A percentile compares a stretch with the other conserved stretches of the same genome.
Conservation (phyloP, 1,140 invertebrate genomes). For the Diabrotica undecimpunctata region DNA sequence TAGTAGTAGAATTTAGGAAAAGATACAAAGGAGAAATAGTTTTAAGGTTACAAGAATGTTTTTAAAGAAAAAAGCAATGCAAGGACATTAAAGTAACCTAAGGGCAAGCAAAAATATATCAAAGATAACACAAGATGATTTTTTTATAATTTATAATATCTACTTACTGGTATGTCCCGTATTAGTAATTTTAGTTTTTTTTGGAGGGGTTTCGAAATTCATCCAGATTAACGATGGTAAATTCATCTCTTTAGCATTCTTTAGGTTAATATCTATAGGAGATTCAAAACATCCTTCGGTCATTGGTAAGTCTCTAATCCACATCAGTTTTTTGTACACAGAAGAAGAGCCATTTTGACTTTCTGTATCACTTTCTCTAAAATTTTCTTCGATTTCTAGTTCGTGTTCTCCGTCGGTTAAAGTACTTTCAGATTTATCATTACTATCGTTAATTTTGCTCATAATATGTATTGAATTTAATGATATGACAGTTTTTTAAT, state of each 20-base stretch:
- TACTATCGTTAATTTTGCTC: not conserved
- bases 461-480: not conserved
- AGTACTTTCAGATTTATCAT: not conserved
- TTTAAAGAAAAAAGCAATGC: no score
- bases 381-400: not conserved
- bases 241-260: conserved; percentile 46
- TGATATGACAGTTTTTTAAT: no score
- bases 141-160: not conserved
- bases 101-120: not conserved
- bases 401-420: not conserved
- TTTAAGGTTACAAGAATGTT: no score
- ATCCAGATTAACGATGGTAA: conserved; percentile 53
- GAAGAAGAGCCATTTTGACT: not conserved
- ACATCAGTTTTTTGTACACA: conserved; percentile 6
- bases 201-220: conserved; percentile 53
- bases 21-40: no score
- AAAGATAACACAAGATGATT: not conserved
- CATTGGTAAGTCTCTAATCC: conserved; percentile 11
- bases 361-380: not conserved
- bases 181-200: conserved; percentile 59
- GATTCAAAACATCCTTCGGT: conserved; percentile 41
- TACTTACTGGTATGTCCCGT: conserved; percentile 55
- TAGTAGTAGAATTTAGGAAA: no score
- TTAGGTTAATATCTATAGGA: conserved; percentile 57
- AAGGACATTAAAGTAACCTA: no score